Evolutionary conservation across 2,797 vertebrate genomes (phyloP).

Genomic region (Tangara arthus): DNA sequence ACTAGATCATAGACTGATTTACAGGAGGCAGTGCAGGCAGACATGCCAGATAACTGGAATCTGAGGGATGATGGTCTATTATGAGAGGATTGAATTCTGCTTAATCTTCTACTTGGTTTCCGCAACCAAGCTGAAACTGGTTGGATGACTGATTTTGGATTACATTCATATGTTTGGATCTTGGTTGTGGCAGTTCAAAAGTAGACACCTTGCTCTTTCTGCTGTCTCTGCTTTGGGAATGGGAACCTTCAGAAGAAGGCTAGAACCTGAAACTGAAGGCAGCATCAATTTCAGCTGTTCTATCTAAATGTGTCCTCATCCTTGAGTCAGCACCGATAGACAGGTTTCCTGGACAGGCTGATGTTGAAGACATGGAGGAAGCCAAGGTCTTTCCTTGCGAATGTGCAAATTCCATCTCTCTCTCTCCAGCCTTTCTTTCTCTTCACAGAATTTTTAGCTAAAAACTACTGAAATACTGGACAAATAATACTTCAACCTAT

Average conservation of each 20-base stretch:
- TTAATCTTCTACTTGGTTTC: not conserved
- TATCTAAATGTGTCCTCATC: not conserved
- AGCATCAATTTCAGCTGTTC: not conserved
- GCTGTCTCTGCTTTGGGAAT: not conserved
- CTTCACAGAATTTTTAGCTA: not conserved
- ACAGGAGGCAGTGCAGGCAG: not conserved
- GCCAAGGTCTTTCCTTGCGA: not conserved
- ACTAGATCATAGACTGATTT: not conserved
- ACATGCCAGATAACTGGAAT: not conserved
- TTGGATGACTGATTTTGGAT: not conserved
- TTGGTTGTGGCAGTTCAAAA: not conserved
- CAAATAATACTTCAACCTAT: not conserved
- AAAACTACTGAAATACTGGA: not conserved
- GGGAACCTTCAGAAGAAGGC: not conserved
- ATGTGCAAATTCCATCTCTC: not conserved
- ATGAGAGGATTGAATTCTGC: not conserved
- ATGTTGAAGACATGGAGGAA: not conserved
- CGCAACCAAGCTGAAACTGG: not conserved
- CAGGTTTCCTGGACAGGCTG: not conserved
- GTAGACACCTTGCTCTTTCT: not conserved
- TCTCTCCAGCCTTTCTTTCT: rapidly evolving
- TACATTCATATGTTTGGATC: not conserved
- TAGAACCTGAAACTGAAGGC: not conserved
- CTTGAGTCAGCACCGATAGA: rapidly evolving
- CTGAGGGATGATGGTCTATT: not conserved